Conservation (phyloP, 2,113 vertebrate genomes). For the Pseudopipra pipra region DNA sequence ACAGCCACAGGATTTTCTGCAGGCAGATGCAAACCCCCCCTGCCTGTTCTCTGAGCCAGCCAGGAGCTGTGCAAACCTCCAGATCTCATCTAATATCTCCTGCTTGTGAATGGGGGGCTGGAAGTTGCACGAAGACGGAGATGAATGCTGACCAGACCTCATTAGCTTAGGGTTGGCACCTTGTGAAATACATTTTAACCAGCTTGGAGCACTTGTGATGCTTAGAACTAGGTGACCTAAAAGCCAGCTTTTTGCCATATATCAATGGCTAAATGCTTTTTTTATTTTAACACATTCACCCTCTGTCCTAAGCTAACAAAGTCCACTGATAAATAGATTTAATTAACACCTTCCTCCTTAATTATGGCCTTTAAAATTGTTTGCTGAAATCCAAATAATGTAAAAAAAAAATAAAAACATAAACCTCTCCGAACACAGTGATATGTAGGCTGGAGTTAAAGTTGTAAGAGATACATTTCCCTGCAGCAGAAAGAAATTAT, state of each 20-base stretch:
- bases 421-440: background rate
- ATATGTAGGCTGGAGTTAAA: background rate
- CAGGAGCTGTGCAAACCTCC: background rate
- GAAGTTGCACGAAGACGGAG: background rate
- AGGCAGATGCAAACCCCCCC: background rate
- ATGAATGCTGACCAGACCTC: background rate
- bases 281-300: background rate
- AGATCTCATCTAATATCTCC: background rate
- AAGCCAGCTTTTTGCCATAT: background rate
- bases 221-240: constrained; percentile 14
- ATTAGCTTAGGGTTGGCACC: background rate
- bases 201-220: background rate
- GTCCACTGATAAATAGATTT: background rate
- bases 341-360: background rate
- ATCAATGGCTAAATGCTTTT: background rate
- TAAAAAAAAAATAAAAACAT: background rate
- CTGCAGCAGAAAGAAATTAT: background rate
- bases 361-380: background rate
- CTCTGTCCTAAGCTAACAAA: background rate
- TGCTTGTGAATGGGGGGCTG: background rate
- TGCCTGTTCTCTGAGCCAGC: background rate
- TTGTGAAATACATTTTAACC: constrained; percentile 1
- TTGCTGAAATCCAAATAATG: background rate
- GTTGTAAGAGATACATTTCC: background rate
- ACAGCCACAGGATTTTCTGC: background rate